These are phyloP conservation scores for Charina bottae DNA, from an alignment of 2,113 vertebrate species.

Conservation along the genomic window DNA sequence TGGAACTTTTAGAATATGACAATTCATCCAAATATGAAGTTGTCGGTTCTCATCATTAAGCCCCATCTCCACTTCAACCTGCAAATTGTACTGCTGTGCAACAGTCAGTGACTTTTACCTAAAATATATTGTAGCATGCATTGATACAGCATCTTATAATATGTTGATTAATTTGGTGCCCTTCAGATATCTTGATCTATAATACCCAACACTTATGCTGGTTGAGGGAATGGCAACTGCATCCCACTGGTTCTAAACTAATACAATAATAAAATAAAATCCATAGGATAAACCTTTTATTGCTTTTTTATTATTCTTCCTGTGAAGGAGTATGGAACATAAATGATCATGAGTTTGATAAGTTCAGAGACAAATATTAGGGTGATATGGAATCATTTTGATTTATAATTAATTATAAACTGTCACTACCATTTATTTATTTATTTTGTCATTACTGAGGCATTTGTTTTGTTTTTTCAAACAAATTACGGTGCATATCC, in stretches of 20 bases:
- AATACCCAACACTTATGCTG: background rate
- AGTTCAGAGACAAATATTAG: background rate
- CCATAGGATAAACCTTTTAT: background rate
- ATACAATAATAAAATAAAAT: background rate
- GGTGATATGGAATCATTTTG: background rate
- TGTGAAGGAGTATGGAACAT: background rate
- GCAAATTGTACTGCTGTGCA: background rate
- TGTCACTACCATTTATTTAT: background rate
- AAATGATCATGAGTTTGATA: conserved; percentile 3
- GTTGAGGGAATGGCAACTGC: background rate
- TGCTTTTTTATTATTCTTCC: background rate
- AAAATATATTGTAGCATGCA: background rate
- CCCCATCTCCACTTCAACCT: background rate
- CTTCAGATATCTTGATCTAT: background rate
- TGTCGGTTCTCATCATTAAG: background rate
- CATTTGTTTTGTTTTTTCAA: background rate
- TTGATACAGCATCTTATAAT: background rate
- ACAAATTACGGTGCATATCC: background rate
- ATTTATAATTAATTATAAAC: conserved; percentile 17
- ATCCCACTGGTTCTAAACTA: background rate
- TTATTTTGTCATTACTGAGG: background rate
- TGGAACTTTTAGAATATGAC: conserved; percentile 58
- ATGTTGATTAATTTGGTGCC: background rate
- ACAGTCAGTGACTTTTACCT: background rate
- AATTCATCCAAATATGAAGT: background rate